Conservation (phyloP, 30 jellyfish, hydroid and myxozoan species). For the Aurelia sp. region DNA sequence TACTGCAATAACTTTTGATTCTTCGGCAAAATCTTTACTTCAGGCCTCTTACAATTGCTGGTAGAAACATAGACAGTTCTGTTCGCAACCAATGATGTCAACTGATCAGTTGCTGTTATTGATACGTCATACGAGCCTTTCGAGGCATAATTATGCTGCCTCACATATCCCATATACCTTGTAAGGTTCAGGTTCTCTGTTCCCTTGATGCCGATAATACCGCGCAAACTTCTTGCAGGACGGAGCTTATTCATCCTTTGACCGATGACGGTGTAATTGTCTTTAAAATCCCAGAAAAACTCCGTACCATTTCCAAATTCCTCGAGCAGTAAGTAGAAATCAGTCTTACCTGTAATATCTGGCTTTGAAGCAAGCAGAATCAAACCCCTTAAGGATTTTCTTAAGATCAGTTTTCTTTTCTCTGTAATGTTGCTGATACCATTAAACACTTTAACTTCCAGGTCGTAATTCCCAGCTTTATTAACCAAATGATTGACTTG, state of each 20-base stretch:
- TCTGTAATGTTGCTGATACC: background rate
- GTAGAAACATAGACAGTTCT: constrained; percentile 32
- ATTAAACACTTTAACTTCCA: background rate
- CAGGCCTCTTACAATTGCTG: constrained; percentile 28
- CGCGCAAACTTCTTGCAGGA: too few relatives aligned
- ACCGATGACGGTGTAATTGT: background rate
- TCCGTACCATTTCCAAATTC: background rate
- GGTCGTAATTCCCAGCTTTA: too few relatives aligned
- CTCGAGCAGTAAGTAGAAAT: constrained; percentile 11
- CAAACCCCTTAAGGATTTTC: background rate
- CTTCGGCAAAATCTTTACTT: constrained; percentile 15
- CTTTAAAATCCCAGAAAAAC: constrained; percentile 14
- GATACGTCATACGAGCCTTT: constrained; percentile 5
- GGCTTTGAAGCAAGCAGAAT: background rate
- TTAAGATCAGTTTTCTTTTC: background rate
- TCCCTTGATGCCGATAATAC: constrained; percentile 4
- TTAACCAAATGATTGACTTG: constrained; percentile 3
- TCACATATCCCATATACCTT: background rate
- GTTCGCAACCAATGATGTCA: too few relatives aligned
- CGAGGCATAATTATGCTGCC: background rate
- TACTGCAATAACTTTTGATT: background rate
- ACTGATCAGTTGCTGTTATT: constrained; percentile 14
- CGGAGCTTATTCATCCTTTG: background rate
- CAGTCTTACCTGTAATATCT: background rate
- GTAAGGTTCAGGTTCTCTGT: constrained; percentile 10